These are phyloP conservation scores for Lamellibrachia satsuma DNA, from an alignment of 2,888 invertebrate species.

Conservation along the genomic window DNA sequence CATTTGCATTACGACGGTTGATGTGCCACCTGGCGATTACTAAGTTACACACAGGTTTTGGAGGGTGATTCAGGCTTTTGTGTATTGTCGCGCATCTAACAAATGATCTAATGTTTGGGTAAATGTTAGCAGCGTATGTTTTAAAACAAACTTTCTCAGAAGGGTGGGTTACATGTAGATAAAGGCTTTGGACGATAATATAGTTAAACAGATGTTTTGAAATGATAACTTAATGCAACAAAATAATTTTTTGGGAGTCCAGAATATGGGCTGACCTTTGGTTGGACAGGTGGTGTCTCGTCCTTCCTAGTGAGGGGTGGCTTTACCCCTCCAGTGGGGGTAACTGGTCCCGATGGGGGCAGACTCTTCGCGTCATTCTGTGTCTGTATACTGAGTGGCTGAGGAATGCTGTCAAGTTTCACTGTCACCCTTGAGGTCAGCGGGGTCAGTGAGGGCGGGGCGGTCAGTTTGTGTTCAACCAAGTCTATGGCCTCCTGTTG, in stretches of 20 bases:
- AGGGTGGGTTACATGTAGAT: too few species aligned
- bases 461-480: slow-evolving; percentile 38
- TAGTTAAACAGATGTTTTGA: too few species aligned
- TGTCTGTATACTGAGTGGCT: not conserved
- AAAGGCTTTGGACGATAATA: too few species aligned
- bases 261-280: not conserved
- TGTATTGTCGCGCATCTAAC: too few species aligned
- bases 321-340: slow-evolving; percentile 14
- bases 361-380: not conserved
- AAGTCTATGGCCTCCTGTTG: slow-evolving; percentile 36
- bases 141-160: too few species aligned
- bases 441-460: not conserved
- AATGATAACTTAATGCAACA: not conserved
- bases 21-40: too few species aligned
- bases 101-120: too few species aligned
- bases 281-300: not conserved
- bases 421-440: not conserved
- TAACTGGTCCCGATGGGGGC: not conserved
- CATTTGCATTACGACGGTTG: too few species aligned
- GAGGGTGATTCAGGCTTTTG: too few species aligned
- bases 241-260: not conserved
- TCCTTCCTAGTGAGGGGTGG: not conserved
- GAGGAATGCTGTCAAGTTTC: not conserved
- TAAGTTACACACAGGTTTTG: too few species aligned
- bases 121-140: too few species aligned